Evolutionary conservation across 2,888 invertebrate species (phyloP).

Genomic region (Nipponacmea schrenckii): DNA sequence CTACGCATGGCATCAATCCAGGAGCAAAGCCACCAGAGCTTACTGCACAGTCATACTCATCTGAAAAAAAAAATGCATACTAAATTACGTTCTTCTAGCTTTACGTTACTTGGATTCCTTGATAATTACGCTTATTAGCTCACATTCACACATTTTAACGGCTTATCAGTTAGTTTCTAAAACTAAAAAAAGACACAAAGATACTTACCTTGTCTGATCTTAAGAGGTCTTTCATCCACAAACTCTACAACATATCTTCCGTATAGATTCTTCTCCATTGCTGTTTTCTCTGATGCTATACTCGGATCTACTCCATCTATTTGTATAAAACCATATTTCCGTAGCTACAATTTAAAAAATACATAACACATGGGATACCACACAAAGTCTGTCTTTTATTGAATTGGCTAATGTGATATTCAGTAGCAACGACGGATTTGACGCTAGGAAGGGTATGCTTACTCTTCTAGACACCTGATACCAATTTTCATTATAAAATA

Average conservation of each 20-base stretch:
- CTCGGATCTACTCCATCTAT: neutral
- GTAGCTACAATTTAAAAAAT: neutral
- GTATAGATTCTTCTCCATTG: neutral
- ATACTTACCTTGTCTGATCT: neutral
- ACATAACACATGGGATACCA: no score
- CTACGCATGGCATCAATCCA: neutral
- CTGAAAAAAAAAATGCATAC: neutral
- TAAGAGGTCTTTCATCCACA: neutral
- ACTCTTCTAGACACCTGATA: no score
- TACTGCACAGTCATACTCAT: neutral
- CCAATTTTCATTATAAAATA: no score
- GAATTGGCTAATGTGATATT: no score
- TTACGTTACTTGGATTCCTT: no score
- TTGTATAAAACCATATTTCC: neutral
- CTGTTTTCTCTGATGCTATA: neutral
- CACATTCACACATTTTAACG: no score
- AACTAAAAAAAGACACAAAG: neutral
- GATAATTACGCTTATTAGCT: no score
- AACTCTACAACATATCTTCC: neutral
- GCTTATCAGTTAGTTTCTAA: no score
- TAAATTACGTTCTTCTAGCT: no score
- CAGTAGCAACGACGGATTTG: no score
- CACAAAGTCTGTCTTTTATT: no score
- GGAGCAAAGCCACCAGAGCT: constrained; percentile 1
- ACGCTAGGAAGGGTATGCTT: no score